Conservation (phyloP, 2,888 invertebrate genomes). For the Geotrupes spiniger region DNA sequence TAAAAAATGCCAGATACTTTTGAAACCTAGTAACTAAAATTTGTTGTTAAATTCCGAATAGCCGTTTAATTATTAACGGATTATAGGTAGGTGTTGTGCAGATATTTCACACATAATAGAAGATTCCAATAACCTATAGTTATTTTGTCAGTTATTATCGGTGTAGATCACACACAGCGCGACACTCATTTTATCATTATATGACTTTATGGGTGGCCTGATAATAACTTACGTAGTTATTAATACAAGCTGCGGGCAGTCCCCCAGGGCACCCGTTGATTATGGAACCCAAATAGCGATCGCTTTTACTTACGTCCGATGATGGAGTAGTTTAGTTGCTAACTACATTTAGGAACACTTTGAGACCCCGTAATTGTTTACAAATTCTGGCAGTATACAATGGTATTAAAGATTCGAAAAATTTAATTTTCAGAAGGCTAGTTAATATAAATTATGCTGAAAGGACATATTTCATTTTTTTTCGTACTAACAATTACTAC, state of each 20-base stretch:
- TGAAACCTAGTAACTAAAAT: too few species aligned
- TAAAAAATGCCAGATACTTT: too few species aligned
- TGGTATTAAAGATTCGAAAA: too few species aligned
- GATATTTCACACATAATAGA: too few species aligned
- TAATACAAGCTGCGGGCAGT: constrained; percentile 15
- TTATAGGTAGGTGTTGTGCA: too few species aligned
- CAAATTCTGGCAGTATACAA: too few species aligned
- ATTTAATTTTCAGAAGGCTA: too few species aligned
- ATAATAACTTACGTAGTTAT: constrained; percentile 13
- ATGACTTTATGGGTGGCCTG: not conserved
- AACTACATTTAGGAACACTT: constrained; percentile 16
- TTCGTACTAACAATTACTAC: too few species aligned
- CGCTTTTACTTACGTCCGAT: constrained; percentile 17
- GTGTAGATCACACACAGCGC: not conserved
- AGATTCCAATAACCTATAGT: not conserved
- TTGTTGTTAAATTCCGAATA: too few species aligned
- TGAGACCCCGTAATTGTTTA: not conserved
- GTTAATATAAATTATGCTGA: too few species aligned
- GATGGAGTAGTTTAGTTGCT: constrained; percentile 19
- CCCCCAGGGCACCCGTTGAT: constrained; percentile 9
- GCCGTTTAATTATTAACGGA: too few species aligned
- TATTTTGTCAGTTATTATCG: not conserved
- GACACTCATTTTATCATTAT: not conserved
- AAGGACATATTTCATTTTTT: too few species aligned
- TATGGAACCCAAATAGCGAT: constrained; percentile 16